Evolutionary conservation across 2,797 vertebrate species (phyloP).

Genomic region (Potorous gilbertii): DNA sequence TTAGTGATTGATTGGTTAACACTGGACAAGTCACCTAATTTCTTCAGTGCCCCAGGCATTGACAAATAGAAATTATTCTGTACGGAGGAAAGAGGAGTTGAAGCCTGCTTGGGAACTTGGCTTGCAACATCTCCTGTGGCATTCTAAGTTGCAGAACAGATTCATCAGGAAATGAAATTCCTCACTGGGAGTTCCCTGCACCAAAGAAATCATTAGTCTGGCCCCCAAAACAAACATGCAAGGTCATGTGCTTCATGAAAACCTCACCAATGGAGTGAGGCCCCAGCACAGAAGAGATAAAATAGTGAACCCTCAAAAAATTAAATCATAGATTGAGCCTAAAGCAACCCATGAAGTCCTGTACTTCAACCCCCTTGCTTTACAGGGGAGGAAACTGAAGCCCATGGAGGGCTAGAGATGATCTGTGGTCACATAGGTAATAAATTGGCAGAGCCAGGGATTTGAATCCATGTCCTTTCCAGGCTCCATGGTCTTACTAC

Average conservation of each 20-base stretch:
- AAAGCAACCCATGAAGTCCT: not conserved
- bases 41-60: not conserved
- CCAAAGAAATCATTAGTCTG: not conserved
- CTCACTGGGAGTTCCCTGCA: not conserved
- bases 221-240: not conserved
- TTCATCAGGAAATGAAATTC: not conserved
- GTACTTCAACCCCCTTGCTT: not conserved
- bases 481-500: not conserved
- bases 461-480: not conserved
- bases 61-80: not conserved
- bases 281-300: not conserved
- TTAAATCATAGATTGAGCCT: not conserved
- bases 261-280: not conserved
- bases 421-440: not conserved
- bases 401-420: not conserved
- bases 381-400: not conserved
- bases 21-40: not conserved
- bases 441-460: not conserved
- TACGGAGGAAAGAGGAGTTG: not conserved
- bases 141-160: not conserved
- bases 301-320: not conserved
- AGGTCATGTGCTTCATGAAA: not conserved
- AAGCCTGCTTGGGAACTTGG: not conserved
- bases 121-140: not conserved
- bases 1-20: not conserved